Evolutionary conservation across 2,888 invertebrate species (phyloP).

Genomic region (Ochlodes sylvanus): DNA sequence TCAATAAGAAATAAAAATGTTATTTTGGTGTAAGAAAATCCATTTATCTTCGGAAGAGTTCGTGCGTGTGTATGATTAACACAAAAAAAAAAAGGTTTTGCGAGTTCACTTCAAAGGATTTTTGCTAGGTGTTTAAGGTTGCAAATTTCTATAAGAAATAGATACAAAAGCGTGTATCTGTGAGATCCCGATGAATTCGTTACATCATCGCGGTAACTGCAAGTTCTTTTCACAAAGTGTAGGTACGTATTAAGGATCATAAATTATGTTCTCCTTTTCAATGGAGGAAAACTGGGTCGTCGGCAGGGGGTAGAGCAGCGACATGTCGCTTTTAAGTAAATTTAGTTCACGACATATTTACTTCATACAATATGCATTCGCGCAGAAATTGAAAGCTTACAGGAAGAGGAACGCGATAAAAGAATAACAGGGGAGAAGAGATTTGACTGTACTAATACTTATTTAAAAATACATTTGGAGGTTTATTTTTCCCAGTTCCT

Average conservation of each 20-base stretch:
- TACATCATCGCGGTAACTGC: constrained; percentile 16
- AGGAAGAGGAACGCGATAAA: not conserved
- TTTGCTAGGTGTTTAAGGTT: not conserved
- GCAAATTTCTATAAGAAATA: not conserved
- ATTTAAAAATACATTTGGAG: too few relatives aligned
- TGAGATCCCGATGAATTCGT: constrained; percentile 25
- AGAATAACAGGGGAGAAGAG: not conserved
- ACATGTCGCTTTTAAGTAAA: constrained; percentile 18
- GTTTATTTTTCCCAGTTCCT: too few relatives aligned
- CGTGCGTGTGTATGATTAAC: too few relatives aligned
- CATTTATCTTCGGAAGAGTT: too few relatives aligned
- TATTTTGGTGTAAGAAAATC: too few relatives aligned
- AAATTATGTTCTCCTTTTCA: constrained; percentile 34
- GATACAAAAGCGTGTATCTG: constrained; percentile 1
- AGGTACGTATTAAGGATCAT: constrained; percentile 30
- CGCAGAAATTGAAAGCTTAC: not conserved
- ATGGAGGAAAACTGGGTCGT: constrained; percentile 46
- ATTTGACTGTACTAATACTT: too few relatives aligned
- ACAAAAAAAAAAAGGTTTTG: not conserved
- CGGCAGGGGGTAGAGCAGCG: constrained; percentile 43
- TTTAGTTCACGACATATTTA: constrained; percentile 20
- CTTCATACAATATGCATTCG: constrained; percentile 6
- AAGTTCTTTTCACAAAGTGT: constrained; percentile 25
- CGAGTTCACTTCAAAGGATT: not conserved
- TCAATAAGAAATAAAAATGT: too few relatives aligned